Evolutionary conservation across 2,797 vertebrate genomes (phyloP), one percentile per base, ranked within the genome.

Genomic region (Cossypha dichroa): DNA sequence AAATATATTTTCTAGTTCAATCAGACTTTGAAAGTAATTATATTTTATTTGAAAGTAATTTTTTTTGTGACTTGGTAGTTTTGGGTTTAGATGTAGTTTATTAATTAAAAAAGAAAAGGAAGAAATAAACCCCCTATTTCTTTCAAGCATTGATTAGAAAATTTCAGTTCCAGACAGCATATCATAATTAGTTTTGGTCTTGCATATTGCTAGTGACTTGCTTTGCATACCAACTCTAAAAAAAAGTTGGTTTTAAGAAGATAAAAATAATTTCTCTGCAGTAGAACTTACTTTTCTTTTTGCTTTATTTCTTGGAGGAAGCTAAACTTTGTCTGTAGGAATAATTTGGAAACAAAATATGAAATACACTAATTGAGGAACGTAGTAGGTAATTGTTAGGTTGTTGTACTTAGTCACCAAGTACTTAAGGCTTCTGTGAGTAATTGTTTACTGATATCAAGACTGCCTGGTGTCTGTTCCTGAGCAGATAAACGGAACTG

Each of bases 381-480:
- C 0, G 2, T 60, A 45, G 82, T 79, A 18, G 6, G 74, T 46
- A 90, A 9, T 90, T 63, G 7, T 49, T 78, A 9, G 13, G 16
- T 74, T 54, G 21, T 64, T 92, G 13, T 40, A 52, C 29, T 93
- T 90, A 90, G 77, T 95, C 49, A 86, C 15, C 17, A 28, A 49
- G 23, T 63, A 21, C 28, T 75, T 62, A 20, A 15, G 8, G 13
- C 40, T 72, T 69, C 40, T 73, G 0, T 88, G 85, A 91, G 63
- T 90, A 73, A 89, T 92, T 94, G 94, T 93, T 95, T 96, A 81
- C 58, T 12, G 43, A 1, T 48, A 18, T 58, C 25, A 76, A 69
- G 52, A 25, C 63, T 75, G 3, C 7, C 2, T 58, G n/a, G 33
- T 85, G 19, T 45, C 40, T 73, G 2, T 79, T 55, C 36, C 40